Evolutionary conservation across 1,140 invertebrate species (phyloP).

Genomic region (Aphelenchoides besseyi): DNA sequence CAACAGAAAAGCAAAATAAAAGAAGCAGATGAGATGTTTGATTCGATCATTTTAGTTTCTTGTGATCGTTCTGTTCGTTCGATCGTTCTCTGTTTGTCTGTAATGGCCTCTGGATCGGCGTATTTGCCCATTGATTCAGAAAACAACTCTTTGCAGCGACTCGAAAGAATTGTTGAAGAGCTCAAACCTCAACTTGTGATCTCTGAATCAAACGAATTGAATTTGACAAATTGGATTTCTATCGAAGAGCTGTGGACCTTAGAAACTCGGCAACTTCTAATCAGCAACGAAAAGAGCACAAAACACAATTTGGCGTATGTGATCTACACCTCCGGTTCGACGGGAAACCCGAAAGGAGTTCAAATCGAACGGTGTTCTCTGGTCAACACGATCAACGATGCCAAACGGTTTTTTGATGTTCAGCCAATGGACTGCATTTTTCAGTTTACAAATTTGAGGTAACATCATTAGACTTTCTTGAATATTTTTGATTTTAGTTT

Average conservation of each 20-base stretch:
- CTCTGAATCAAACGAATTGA: background rate
- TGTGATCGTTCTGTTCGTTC: background rate
- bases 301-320: slow-evolving; percentile 27
- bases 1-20: background rate
- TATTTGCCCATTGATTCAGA: slow-evolving; percentile 31
- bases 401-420: slow-evolving; percentile 16
- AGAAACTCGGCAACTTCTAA: background rate
- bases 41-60: slow-evolving; percentile 3
- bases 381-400: slow-evolving; percentile 30
- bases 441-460: slow-evolving; percentile 35
- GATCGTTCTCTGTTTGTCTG: slow-evolving; percentile 27
- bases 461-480: background rate
- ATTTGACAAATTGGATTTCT: background rate
- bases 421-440: slow-evolving; percentile 12
- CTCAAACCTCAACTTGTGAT: background rate
- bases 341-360: slow-evolving; percentile 37
- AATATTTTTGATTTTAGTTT: slow-evolving; percentile 26
- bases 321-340: slow-evolving; percentile 34
- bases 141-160: slow-evolving; percentile 16
- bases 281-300: background rate
- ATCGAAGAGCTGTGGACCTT: background rate
- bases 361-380: slow-evolving; percentile 19
- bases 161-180: slow-evolving; percentile 21
- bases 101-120: slow-evolving; percentile 24
- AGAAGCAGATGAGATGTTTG: background rate